Base-by-base conservation (phyloP, 2,888 invertebrate species). In the Amitus sp. region DNA sequence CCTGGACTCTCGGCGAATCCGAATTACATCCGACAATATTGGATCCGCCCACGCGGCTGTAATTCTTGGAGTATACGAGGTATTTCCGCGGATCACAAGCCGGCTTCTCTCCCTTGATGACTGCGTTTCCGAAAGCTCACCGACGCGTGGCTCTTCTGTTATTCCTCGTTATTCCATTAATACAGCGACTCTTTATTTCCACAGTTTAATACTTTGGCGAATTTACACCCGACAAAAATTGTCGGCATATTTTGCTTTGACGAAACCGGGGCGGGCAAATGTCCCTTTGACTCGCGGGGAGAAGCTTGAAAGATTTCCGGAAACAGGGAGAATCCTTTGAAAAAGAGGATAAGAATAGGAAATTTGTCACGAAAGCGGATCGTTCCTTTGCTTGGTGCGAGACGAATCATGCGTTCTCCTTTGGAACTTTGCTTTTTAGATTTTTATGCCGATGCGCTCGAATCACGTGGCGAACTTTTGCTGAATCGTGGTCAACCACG, bases 141-240 rank as follows among this genome's bases (percentile, higher is more conserved):
- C n/a, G 33, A 47, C 47, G 34, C 47, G 33, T 28, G 47, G 47
- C 47, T 47, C 47, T n/a, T 47, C 47, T 19, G 47, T 47, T 47
- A 47, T 19, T 10, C 18, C 43, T 12, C 2, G 23, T 23, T 13
- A 43, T 27, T 13, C 43, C 27, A 43, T 23, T 30, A 47, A 33
- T 33, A 47, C 19, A 10, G n/a, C 9, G n/a, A 43, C 33, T 18
- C 33, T 47, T 33, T 47, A 47, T 19, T 19, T 17, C 33, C 34
- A 12, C 12, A 13, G 18, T 20, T 13, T 43, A 23, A n/a, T 37
- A 12, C 37, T 15, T 12, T 12, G 13, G 15, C 15, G 15, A 37
- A 37, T 37, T 37, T 13, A 37, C 15, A 15, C 2, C 3, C 33
- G 33, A 18, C 15, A 6, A 39, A 39, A 39, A 5, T 9, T 34